A percentile compares a stretch with the other conserved stretches of the same genome.
Evolutionary conservation across 2,797 vertebrate species (phyloP).

Genomic region (Anabacerthia variegaticeps): DNA sequence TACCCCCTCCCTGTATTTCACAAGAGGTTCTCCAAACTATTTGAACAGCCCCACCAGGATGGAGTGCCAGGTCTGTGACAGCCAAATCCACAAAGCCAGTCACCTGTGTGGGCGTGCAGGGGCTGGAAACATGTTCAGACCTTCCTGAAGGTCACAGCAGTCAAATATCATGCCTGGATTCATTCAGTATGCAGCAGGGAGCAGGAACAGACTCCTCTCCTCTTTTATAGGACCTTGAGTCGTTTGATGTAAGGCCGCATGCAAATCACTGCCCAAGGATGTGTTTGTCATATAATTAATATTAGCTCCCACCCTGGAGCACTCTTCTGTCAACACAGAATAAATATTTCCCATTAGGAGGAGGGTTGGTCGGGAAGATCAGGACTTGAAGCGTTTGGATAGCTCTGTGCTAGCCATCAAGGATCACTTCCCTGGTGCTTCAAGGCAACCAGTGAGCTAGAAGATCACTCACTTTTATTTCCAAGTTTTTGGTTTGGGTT

Average conservation of each 20-base stretch:
- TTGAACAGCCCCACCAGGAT: neutral
- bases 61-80: neutral
- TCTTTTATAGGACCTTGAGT: constrained; percentile 41
- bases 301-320: constrained; percentile 28
- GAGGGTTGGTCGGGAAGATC: neutral
- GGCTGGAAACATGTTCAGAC: neutral
- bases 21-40: neutral
- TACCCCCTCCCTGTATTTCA: neutral
- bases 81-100: neutral
- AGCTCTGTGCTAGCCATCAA: neutral
- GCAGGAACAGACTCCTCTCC: neutral
- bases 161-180: neutral
- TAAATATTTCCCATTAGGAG: constrained; percentile 32
- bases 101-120: neutral
- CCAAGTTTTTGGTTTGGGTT: neutral
- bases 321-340: constrained; percentile 11
- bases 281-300: constrained; percentile 63
- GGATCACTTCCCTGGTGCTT: neutral
- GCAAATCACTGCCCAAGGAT: constrained; percentile 58
- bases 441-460: neutral
- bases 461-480: neutral
- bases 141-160: constrained; percentile 24
- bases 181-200: constrained; percentile 37
- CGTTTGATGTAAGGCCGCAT: constrained; percentile 33
- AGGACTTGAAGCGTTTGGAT: neutral